Evolutionary conservation across 1,140 invertebrate species (phyloP), one percentile per base, ranked within the genome.

Genomic region (Stegodyphus dumicola): DNA sequence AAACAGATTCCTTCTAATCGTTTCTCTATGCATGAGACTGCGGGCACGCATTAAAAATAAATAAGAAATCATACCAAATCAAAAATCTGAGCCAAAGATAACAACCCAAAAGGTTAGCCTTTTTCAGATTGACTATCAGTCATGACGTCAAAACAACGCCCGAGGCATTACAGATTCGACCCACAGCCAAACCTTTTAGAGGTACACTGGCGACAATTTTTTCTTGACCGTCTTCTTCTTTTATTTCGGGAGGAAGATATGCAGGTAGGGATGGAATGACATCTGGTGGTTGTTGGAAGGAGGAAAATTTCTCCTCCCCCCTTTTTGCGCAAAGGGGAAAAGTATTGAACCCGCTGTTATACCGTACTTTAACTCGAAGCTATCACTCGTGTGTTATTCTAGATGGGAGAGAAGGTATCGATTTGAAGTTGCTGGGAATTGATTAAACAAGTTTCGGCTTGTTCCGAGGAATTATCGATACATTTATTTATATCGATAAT

Each of bases 81-180:
- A 60, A 18, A 60, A 79, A 49, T 67, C 64, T 11, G 48, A 13
- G 65, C 6, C 17, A 64, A 70, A 79, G 77, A 79, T 79, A 79
- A 79, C 77, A 79, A 79, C 77, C 67, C 77, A 70, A 79, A 79
- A 79, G 77, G 77, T 79, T 79, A 79, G 77, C 67, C 77, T 79
- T 79, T 70, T 79, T 79, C 66, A 69, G 53, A 70, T 70, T 69
- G 66, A 79, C 67, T 66, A 79, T 79, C 77, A 79, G 15, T 79
- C 77, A 79, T 79, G 70, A n/a, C 67, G 75, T 77, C 75, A 33
- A 33, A 33, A 33, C 1, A 33, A 75, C 33, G 52, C 13, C 13
- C 18, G n/a, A 11, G 53, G 52, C 33, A 33, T 33, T 33, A 33
- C 33, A 33, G 33, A 33, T 33, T 33, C 33, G 33, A 33, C 33